Evolutionary conservation across 2,797 vertebrate genomes (phyloP).

Genomic region (Balearica regulorum): DNA sequence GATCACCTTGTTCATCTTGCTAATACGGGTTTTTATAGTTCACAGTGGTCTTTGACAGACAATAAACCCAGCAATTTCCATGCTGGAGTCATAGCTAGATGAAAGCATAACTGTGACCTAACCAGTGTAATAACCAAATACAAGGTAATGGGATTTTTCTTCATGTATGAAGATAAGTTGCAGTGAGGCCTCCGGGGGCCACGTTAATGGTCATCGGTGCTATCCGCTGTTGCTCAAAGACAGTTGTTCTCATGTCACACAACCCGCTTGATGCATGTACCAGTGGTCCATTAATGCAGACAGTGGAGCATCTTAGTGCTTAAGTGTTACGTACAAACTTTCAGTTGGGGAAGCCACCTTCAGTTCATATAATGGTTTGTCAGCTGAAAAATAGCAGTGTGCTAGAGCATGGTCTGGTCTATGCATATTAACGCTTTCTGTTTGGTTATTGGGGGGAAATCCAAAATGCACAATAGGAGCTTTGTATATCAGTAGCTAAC

Average conservation of each 20-base stretch:
- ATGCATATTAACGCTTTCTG: background rate
- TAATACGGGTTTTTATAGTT: background rate
- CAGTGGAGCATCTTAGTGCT: background rate
- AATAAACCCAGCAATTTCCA: background rate
- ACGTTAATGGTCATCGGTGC: background rate
- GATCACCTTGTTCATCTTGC: background rate
- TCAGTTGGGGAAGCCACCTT: conserved; percentile 36
- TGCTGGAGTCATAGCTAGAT: background rate
- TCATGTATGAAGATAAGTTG: background rate
- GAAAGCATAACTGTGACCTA: background rate
- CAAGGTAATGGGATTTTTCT: background rate
- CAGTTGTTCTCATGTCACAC: conserved; percentile 41
- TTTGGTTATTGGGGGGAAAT: background rate
- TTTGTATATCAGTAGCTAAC: background rate
- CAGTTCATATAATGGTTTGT: conserved; percentile 11
- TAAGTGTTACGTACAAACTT: background rate
- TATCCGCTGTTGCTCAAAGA: background rate
- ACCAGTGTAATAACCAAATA: background rate
- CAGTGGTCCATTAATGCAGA: conserved; percentile 2
- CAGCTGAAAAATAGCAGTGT: background rate
- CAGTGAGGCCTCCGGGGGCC: background rate
- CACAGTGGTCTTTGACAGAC: background rate
- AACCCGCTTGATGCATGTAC: background rate
- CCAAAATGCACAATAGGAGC: background rate
- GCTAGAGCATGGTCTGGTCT: background rate